Evolutionary conservation across 2,113 vertebrate species (phyloP), one percentile per base, ranked within the genome.

Genomic region (Urocynchramus pylzowi): DNA sequence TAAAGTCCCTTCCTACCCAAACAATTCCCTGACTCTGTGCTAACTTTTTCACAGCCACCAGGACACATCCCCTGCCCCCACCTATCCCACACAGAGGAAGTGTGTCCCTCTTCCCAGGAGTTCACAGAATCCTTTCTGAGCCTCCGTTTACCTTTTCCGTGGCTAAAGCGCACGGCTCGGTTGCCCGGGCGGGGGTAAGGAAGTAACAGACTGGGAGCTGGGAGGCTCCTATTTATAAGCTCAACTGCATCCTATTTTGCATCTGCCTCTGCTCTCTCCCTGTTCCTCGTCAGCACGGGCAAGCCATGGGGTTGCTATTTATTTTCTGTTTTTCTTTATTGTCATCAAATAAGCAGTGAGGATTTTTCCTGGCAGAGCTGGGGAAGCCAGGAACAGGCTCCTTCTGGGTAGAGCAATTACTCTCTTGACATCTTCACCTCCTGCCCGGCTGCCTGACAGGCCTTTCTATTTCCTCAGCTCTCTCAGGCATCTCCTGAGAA

Each of bases 371-470:
- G 94, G 93, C 96, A 97, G 92, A 0, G 73, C 89, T 13, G 83
- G 68, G 80, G 84, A 94, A 91, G 80, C 42, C 77, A 71, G 93
- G 84, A 80, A 39, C 92, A 95, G 89, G 87, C 93, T 73, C 89
- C 95, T 97, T 96, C 96, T 96, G 96, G 92, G 96, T 5, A 97
- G 87, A 87, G 89, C 97, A 96, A 96, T 97, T 97, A 96, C 90
- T 94, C 88, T 91, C 70, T 42, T 91, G 94, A 92, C 94, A 96
- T 96, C 82, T 84, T 91, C 61, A 91, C 93, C 89, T 93, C 92
- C 94, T 4, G 76, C 86, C 92, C 70, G 1, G 50, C 89, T 81
- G 86, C 81, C 85, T 69, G 64, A 83, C 89, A 83, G 85, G 22
- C 84, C 94, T 84, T 87, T 60, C 88, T 89, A 53, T 94, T 95